Conservation (phyloP, 2,888 invertebrate species). For the Leucophora obtusa region DNA sequence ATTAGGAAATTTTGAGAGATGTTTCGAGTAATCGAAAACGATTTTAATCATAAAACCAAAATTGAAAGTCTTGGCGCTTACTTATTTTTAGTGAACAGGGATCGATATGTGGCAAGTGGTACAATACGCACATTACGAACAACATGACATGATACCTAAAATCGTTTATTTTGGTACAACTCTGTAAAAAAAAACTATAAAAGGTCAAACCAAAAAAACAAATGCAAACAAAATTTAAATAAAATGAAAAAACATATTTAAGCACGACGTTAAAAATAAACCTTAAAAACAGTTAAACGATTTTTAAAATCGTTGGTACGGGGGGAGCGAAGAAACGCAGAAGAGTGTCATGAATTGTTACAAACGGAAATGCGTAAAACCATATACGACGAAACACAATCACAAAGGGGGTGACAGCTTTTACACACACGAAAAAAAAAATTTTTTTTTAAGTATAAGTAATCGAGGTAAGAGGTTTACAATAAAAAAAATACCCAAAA, state of each 20-base stretch:
- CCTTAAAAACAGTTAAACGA: constrained; percentile 2
- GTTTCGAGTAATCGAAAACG: too few relatives aligned
- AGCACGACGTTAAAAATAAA: not conserved
- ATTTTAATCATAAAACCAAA: too few relatives aligned
- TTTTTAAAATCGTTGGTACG: not conserved
- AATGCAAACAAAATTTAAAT: constrained; percentile 7
- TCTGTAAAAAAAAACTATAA: not conserved
- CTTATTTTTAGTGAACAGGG: too few relatives aligned
- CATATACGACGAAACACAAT: constrained; percentile 5
- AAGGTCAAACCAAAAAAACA: constrained; percentile 4
- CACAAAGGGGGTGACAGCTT: constrained; percentile 25
- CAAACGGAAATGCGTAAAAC: constrained; percentile 63
- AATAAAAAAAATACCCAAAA: constrained; percentile 14
- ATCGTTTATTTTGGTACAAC: constrained; percentile 42
- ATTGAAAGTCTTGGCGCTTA: too few relatives aligned
- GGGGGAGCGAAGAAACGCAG: not conserved
- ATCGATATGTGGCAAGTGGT: not conserved
- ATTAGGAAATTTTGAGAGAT: too few relatives aligned
- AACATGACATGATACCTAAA: constrained; percentile 46
- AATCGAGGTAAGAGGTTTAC: constrained; percentile 22
- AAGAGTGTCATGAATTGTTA: constrained; percentile 54
- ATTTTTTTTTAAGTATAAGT: not conserved
- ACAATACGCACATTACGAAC: constrained; percentile 44
- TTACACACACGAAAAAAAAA: not conserved
- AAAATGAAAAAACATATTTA: not conserved